These are phyloP conservation scores for Turritopsis rubra DNA, from an alignment of 30 jellyfish, hydroid and myxozoan species.

Conservation along the genomic window DNA sequence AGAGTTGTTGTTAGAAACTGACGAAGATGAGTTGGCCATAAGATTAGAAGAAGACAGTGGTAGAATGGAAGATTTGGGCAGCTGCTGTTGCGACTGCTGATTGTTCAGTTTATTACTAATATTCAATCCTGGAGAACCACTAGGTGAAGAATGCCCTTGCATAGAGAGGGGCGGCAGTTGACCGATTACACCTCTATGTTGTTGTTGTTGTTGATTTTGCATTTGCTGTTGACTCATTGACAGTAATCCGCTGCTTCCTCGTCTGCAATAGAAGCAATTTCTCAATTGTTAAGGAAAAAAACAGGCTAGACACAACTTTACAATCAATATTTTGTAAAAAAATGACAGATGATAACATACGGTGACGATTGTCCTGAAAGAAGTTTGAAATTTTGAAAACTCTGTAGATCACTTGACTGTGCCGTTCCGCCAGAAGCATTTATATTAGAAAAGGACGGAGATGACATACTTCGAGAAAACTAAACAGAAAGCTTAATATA, in stretches of 20 bases:
- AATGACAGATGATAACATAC: no score
- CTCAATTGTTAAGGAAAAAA: not conserved
- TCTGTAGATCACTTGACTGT: constrained; percentile 36
- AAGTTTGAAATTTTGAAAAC: constrained; percentile 48
- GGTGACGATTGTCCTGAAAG: constrained; percentile 97
- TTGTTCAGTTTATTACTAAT: constrained; percentile 10
- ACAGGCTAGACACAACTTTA: not conserved
- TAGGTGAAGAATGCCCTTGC: constrained; percentile 51
- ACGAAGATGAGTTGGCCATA: constrained; percentile 23
- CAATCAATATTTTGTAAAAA: no score
- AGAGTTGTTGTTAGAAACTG: constrained; percentile 2
- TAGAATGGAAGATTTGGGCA: constrained; percentile 27
- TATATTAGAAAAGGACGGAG: constrained; percentile 49
- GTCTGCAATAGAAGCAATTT: not conserved
- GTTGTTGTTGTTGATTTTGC: constrained; percentile 59
- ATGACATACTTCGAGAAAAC: constrained; percentile 90
- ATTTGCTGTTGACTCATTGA: constrained; percentile 62
- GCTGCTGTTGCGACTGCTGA: constrained; percentile 11
- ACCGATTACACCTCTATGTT: constrained; percentile 67
- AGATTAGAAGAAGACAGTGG: constrained; percentile 40
- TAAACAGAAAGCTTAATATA: constrained; percentile 18
- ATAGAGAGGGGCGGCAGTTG: constrained; percentile 30
- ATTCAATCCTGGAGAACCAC: constrained; percentile 29
- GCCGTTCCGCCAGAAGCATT: constrained; percentile 34
- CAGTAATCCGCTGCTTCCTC: constrained; percentile 54